phyloP scores from a whole-genome alignment of 2,113 vertebrate species.

The Xenus cinereus region DNA sequence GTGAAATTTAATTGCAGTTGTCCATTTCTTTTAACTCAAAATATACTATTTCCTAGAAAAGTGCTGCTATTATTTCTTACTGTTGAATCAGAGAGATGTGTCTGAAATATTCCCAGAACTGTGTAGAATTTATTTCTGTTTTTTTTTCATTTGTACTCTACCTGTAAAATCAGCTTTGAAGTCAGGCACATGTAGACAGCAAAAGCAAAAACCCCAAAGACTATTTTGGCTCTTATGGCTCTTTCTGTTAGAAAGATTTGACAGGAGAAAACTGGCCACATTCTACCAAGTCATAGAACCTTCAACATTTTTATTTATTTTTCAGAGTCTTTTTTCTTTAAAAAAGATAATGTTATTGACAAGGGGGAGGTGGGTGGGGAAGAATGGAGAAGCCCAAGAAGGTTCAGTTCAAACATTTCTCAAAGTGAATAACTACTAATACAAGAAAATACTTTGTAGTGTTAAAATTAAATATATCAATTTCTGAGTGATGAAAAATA shows the following conservation, averaged over 20 bases:
- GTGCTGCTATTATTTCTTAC: not conserved
- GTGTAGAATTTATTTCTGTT: not conserved
- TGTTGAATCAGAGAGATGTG: not conserved
- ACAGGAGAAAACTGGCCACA: not conserved
- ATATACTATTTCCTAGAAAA: not conserved
- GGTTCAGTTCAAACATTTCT: not conserved
- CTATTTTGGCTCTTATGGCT: not conserved
- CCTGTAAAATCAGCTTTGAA: not conserved
- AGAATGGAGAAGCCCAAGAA: not conserved
- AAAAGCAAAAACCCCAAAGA: not conserved
- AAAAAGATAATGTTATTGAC: not conserved
- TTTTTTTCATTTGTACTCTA: not conserved
- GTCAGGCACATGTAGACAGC: not conserved
- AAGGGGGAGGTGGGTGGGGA: fast-evolving
- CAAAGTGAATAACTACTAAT: not conserved
- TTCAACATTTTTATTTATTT: not conserved
- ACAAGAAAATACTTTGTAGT: not conserved
- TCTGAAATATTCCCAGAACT: not conserved
- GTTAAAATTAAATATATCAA: not conserved
- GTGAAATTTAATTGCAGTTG: not conserved
- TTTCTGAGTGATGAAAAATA: not conserved
- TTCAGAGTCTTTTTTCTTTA: too few species aligned
- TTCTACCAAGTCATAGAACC: not conserved
- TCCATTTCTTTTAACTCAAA: not conserved
- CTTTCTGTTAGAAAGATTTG: not conserved